A percentile compares a stretch with the other conserved stretches of the same genome.
phyloP scores from a whole-genome alignment of 2,888 invertebrate species.

The Agonum fuliginosum region DNA sequence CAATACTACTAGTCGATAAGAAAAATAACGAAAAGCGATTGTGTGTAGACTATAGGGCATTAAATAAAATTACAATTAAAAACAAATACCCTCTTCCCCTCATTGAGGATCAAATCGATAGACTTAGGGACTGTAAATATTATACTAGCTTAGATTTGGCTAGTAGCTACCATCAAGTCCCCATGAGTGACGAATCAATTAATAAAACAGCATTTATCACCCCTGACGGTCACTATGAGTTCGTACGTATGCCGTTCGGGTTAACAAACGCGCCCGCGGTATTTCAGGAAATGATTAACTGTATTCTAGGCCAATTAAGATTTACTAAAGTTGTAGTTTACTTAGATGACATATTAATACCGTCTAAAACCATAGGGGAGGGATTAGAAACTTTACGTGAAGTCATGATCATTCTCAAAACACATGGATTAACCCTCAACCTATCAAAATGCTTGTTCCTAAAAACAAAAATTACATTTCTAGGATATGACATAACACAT shows the following conservation, averaged over 20 bases:
- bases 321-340: too few species aligned
- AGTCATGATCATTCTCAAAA: conserved; percentile 46
- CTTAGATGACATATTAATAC: too few species aligned
- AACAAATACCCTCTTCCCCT: too few species aligned
- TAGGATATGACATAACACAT: conserved; percentile 65
- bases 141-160: not conserved
- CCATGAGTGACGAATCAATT: not conserved
- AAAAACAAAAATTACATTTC: conserved; percentile 63
- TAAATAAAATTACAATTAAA: too few species aligned
- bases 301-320: too few species aligned
- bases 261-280: too few species aligned
- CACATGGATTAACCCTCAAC: conserved; percentile 61
- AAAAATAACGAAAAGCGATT: not conserved
- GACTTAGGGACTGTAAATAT: not conserved
- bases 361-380: conserved; percentile 58
- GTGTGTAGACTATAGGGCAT: too few species aligned
- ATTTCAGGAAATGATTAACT: too few species aligned
- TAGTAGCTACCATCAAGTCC: not conserved
- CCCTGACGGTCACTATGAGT: too few species aligned
- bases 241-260: too few species aligned
- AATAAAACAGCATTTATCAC: too few species aligned
- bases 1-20: not conserved
- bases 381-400: conserved; percentile 57
- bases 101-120: too few species aligned
- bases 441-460: conserved; percentile 64